Evolutionary conservation across 2,797 vertebrate genomes (phyloP).

Genomic region (Eptatretus atami): DNA sequence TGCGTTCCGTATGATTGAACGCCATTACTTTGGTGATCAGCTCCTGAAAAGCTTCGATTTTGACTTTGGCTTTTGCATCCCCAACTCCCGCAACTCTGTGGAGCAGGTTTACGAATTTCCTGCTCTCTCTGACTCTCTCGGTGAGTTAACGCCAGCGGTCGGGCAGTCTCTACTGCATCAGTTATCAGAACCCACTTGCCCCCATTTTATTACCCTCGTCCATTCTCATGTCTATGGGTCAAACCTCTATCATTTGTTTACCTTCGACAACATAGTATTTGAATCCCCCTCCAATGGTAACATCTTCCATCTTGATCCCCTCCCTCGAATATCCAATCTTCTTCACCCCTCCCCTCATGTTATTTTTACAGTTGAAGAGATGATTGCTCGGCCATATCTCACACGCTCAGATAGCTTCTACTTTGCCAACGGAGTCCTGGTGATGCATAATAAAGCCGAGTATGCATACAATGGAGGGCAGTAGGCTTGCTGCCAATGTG

Average conservation of each 20-base stretch:
- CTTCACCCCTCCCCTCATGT: background rate
- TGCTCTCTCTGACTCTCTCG: slow-evolving; percentile 61
- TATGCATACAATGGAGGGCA: slow-evolving; percentile 71
- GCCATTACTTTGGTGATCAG: slow-evolving; percentile 74
- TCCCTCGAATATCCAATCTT: too few species aligned
- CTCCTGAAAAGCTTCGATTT: slow-evolving; percentile 91
- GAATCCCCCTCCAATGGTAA: too few species aligned
- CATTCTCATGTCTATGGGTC: too few species aligned
- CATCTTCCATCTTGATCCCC: too few species aligned
- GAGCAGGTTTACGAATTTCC: slow-evolving; percentile 97
- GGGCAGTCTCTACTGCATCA: too few species aligned
- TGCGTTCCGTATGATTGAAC: slow-evolving; percentile 94
- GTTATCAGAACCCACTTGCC: too few species aligned
- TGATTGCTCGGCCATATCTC: slow-evolving; percentile 72
- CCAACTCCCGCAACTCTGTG: slow-evolving; percentile 89
- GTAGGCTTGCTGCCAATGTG: background rate
- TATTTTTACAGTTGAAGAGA: slow-evolving; percentile 39
- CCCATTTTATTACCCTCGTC: too few species aligned
- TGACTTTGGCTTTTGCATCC: slow-evolving; percentile 93
- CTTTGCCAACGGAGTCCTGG: slow-evolving; percentile 92
- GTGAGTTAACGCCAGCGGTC: slow-evolving; percentile 19
- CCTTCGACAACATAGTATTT: too few species aligned
- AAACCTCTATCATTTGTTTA: too few species aligned
- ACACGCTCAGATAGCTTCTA: slow-evolving; percentile 99
- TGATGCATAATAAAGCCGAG: slow-evolving; percentile 99